A percentile compares a stretch with the other conserved stretches of the same genome.
phyloP scores from a whole-genome alignment of 2,113 vertebrate species.

The Triplophysa rosa region DNA sequence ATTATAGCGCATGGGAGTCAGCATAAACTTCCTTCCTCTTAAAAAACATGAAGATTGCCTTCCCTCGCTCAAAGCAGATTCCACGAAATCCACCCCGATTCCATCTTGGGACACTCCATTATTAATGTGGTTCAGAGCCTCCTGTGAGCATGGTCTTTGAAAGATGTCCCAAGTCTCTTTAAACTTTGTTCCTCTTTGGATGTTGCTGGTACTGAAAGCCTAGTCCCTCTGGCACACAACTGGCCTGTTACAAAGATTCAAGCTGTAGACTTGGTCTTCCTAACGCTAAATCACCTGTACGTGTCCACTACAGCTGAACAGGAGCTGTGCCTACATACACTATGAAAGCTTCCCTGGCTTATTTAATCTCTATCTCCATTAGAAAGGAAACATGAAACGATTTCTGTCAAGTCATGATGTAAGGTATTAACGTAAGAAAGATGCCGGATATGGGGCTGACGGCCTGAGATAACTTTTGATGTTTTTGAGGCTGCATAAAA shows the following conservation, averaged over 20 bases:
- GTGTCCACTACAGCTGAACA: not conserved
- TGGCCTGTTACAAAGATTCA: conserved; percentile 5
- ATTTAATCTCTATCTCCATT: conserved; percentile 59
- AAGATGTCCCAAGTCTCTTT: conserved; percentile 1
- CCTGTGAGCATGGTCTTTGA: conserved; percentile 6
- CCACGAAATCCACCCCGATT: not conserved
- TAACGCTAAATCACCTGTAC: not conserved
- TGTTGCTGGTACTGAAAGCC: not conserved
- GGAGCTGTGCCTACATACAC: not conserved
- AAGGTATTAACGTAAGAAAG: conserved; percentile 63
- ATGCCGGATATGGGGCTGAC: conserved; percentile 59
- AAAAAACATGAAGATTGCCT: not conserved
- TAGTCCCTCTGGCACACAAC: conserved; percentile 23
- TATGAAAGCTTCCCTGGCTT: conserved; percentile 27
- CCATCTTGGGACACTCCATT: not conserved
- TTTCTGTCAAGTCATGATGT: conserved; percentile 59
- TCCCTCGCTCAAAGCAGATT: not conserved
- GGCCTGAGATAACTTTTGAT: conserved; percentile 66
- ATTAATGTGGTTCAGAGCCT: conserved; percentile 31
- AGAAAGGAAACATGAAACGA: conserved; percentile 56
- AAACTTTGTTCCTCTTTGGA: not conserved
- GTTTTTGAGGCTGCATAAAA: conserved; percentile 48
- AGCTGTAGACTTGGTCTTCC: not conserved
- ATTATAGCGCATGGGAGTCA: not conserved
- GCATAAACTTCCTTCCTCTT: not conserved